phyloP scores from a whole-genome alignment of 2,888 invertebrate species.

The Lasioglossum calceatum region DNA sequence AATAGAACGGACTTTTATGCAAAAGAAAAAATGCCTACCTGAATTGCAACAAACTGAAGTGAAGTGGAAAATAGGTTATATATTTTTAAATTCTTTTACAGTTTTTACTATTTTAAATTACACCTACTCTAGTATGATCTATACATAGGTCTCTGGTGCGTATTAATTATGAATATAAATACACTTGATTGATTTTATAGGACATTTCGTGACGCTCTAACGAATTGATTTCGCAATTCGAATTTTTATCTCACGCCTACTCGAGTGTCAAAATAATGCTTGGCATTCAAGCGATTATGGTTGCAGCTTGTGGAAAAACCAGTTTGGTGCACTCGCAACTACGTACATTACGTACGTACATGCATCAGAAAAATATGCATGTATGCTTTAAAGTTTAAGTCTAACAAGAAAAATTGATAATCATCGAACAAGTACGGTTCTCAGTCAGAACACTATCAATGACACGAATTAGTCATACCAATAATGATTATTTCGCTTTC shows the following conservation, averaged over 20 bases:
- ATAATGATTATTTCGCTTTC: neutral
- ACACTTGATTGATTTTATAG: neutral
- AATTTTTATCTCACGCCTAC: neutral
- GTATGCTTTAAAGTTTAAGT: neutral
- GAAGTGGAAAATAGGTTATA: too few species aligned
- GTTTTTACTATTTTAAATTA: too few species aligned
- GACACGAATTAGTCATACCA: neutral
- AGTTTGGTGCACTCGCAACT: constrained; percentile 34
- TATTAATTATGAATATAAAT: neutral
- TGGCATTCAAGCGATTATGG: neutral
- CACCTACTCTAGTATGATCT: too few species aligned
- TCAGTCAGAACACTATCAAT: neutral
- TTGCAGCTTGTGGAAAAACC: constrained; percentile 40
- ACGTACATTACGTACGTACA: neutral
- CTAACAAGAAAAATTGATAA: neutral
- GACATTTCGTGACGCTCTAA: neutral
- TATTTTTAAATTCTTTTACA: too few species aligned
- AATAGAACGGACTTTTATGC: too few species aligned
- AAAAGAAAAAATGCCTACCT: too few species aligned
- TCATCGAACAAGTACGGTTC: neutral
- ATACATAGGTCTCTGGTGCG: too few species aligned
- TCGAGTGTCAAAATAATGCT: neutral
- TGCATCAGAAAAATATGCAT: neutral
- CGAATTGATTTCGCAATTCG: neutral
- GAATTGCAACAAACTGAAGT: too few species aligned